phyloP scores from a whole-genome alignment of 2,113 vertebrate genomes.

The Actenoides lindsayi region DNA sequence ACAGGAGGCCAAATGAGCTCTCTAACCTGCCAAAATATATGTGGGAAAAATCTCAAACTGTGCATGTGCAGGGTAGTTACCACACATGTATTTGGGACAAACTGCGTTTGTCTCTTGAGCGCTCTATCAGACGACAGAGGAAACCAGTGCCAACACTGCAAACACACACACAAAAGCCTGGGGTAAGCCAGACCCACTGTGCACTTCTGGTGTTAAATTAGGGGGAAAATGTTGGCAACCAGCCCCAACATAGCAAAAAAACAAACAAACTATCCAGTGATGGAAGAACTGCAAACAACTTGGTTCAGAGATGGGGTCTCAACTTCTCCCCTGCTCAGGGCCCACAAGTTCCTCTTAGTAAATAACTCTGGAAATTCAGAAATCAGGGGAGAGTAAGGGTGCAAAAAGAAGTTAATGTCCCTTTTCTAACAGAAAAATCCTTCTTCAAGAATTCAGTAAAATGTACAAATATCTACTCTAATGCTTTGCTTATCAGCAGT shows the following conservation, averaged over 20 bases:
- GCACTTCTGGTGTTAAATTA: constrained; percentile 52
- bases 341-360: neutral
- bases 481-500: neutral
- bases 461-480: neutral
- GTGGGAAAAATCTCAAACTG: constrained; percentile 9
- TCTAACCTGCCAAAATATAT: neutral
- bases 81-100: constrained; percentile 1
- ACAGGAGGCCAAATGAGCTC: neutral
- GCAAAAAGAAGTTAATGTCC: neutral
- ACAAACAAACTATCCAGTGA: neutral
- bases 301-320: neutral
- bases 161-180: constrained; percentile 16
- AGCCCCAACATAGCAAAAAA: neutral
- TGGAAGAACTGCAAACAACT: neutral
- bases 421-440: neutral
- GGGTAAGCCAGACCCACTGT: constrained; percentile 10
- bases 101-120: constrained; percentile 13
- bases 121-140: neutral
- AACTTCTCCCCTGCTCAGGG: neutral
- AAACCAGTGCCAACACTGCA: constrained; percentile 7
- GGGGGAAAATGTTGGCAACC: constrained; percentile 40
- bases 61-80: neutral
- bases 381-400: neutral
- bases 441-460: neutral
- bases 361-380: neutral